Base-by-base conservation (phyloP, 2,113 vertebrate species). In the Quiscalus mexicanus region DNA sequence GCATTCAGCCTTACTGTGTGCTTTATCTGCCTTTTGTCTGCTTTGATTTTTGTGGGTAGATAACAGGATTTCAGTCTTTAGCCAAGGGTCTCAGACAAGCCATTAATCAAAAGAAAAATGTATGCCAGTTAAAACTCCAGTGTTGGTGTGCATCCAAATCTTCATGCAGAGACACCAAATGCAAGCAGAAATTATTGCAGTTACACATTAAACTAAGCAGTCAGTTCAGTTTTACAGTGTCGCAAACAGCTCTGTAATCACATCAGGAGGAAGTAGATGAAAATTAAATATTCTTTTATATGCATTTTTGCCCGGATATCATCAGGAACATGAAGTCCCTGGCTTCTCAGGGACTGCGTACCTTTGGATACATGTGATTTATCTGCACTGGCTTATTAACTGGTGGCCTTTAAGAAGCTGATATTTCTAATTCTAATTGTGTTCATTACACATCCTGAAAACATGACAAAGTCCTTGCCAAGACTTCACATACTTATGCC, bases 161-260 rank as follows among this genome's bases (percentile, higher is more conserved):
- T 78, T 71, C n/a, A 22, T 17, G 58, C 62, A 82, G 77, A 75
- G 89, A 90, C 59, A 47, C 37, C 68, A 23, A 56, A 50, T 4
- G 2, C 42, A 76, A 62, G 53, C 45, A 87, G 67, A 63, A 94
- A 73, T 83, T n/a, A 44, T 2, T 80, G 78, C 47, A 74, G 93
- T 96, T 96, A 93, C 22, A 88, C 82, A 93, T 97, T 96, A 95
- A 96, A 88, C 79, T 24, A 45, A 91, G 50, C 11, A 0, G 5
- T 77, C 2, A 2, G 50, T 70, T 85, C 68, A 58, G 75, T 63
- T 88, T 53, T 49, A 58, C 42, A 56, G 60, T 31, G 44, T 35
- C 65, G 42, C 3, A 19, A 80, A 47, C 68, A 77, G 47, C 39
- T 90, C 79, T 0, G 0, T 59, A 55, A 74, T 70, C 55, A 39